A percentile compares a stretch with the other conserved stretches of the same genome.
phyloP scores from a whole-genome alignment of 2,113 vertebrate species.

The Malaclemys terrapin region DNA sequence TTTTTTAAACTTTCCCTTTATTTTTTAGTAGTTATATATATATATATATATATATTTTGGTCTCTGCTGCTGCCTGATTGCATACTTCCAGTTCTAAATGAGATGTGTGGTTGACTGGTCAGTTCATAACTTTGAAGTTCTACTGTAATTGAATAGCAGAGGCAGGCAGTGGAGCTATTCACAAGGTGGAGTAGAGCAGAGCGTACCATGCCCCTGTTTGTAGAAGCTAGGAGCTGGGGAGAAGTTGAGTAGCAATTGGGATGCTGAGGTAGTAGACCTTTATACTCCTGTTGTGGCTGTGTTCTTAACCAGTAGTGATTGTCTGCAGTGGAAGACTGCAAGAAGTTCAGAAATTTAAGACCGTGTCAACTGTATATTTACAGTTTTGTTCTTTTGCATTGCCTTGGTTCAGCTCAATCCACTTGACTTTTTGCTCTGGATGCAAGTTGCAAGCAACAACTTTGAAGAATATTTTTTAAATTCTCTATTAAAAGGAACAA shows the following conservation, averaged over 20 bases:
- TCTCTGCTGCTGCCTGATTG: too few species aligned
- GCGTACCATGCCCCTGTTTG: background rate
- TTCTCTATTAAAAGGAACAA: background rate
- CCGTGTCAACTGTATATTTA: background rate
- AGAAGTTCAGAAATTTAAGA: background rate
- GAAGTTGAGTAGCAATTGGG: background rate
- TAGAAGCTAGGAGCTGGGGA: background rate
- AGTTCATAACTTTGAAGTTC: too few species aligned
- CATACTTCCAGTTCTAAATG: too few species aligned
- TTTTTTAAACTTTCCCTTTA: too few species aligned
- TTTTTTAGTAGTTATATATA: too few species aligned
- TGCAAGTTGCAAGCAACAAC: background rate
- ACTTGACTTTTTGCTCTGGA: background rate
- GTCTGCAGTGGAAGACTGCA: background rate
- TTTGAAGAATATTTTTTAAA: background rate
- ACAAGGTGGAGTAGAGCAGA: background rate
- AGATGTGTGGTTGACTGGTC: too few species aligned
- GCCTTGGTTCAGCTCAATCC: background rate
- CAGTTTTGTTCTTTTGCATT: background rate
- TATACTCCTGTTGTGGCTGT: background rate
- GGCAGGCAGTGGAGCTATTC: background rate
- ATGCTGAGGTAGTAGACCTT: rapidly evolving
- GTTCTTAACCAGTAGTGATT: background rate
- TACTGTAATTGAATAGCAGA: background rate
- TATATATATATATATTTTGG: too few species aligned